Percentiles rank a stretch among this genome's conserved stretches.
Evolutionary conservation across 2,113 vertebrate genomes (phyloP).

Genomic region (Stigmatopora argus): DNA sequence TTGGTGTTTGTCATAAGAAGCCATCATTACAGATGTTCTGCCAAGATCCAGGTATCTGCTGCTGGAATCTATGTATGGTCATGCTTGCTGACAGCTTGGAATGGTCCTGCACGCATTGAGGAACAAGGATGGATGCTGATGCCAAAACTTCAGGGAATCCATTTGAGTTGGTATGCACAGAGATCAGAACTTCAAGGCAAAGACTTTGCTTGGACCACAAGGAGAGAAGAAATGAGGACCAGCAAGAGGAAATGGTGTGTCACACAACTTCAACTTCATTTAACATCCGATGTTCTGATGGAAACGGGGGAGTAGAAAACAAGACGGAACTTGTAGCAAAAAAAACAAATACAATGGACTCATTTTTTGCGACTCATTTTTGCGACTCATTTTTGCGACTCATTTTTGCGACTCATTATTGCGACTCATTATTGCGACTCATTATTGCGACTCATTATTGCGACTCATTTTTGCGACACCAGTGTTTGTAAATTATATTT

Average conservation of each 20-base stretch:
- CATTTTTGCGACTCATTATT: too few relatives aligned
- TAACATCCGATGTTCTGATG: slow-evolving; percentile 11
- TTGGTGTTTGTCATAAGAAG: slow-evolving; percentile 4
- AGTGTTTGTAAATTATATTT: too few relatives aligned
- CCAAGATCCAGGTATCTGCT: slow-evolving; percentile 15
- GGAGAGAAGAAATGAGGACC: slow-evolving; percentile 5
- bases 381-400: too few relatives aligned
- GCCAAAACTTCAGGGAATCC: slow-evolving; percentile 33
- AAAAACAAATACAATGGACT: slow-evolving; percentile 2
- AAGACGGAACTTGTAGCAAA: slow-evolving; percentile 21
- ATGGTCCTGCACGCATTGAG: slow-evolving; percentile 5
- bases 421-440: too few relatives aligned
- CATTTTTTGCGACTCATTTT: not conserved
- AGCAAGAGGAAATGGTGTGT: slow-evolving; percentile 26
- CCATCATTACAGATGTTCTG: slow-evolving; percentile 20
- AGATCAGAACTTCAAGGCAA: slow-evolving; percentile 30
- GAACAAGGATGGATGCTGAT: slow-evolving; percentile 17
- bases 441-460: too few relatives aligned
- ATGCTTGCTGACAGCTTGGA: slow-evolving; percentile 31
- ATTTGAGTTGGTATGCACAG: slow-evolving; percentile 53
- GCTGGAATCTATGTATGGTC: slow-evolving; percentile 6
- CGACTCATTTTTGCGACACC: too few relatives aligned
- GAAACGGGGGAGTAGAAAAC: slow-evolving; percentile 3
- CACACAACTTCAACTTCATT: slow-evolving; percentile 30
- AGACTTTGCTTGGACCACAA: slow-evolving; percentile 22